Percentiles rank a stretch among this genome's conserved stretches.
Evolutionary conservation across 2,888 invertebrate genomes (phyloP).

Genomic region (Geotrupes spiniger): DNA sequence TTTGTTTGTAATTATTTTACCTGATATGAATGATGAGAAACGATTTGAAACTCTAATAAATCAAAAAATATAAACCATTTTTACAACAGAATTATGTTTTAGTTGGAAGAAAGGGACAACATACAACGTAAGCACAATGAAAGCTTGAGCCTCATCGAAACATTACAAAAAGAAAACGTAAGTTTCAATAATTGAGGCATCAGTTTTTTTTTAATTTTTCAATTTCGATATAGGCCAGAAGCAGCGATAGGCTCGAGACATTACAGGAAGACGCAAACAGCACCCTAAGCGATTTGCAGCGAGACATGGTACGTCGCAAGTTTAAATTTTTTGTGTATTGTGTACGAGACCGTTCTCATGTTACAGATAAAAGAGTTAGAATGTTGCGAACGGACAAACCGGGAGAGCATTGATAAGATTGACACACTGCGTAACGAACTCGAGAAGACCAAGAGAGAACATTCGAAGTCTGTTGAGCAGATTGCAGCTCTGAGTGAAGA

Average conservation of each 20-base stretch:
- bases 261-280: constrained; percentile 8
- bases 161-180: constrained; percentile 15
- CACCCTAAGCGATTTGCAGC: background rate
- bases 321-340: too few species aligned
- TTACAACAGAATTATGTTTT: too few species aligned
- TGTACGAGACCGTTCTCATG: too few species aligned
- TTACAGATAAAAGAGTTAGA: constrained; percentile 20
- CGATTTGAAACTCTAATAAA: too few species aligned
- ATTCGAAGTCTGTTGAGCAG: constrained; percentile 3
- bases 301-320: background rate
- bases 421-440: constrained; percentile 17
- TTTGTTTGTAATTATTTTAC: too few species aligned
- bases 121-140: constrained; percentile 19
- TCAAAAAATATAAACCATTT: too few species aligned
- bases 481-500: constrained; percentile 6
- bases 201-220: background rate
- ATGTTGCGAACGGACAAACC: constrained; percentile 13
- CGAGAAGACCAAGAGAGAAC: constrained; percentile 14
- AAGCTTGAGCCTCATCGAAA: constrained; percentile 15
- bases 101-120: constrained; percentile 17
- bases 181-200: background rate
- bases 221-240: constrained; percentile 7
- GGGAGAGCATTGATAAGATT: constrained; percentile 15
- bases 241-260: constrained; percentile 9
- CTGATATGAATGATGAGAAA: too few species aligned